These are phyloP conservation scores for Melanotaenia boesemani DNA, from an alignment of 2,797 vertebrate genomes.

Conservation along the genomic window DNA sequence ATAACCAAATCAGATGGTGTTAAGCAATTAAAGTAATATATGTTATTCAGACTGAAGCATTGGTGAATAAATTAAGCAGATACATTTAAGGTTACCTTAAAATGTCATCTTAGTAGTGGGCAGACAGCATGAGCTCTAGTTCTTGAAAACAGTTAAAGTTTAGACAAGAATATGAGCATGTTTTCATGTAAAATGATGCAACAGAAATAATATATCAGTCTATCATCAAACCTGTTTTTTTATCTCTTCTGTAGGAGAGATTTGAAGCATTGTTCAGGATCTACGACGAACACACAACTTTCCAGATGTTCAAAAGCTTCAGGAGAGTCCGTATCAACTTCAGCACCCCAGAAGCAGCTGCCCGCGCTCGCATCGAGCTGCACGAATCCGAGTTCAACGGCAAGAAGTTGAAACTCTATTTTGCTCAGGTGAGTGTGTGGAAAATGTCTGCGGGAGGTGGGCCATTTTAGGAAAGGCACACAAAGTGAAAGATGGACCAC, in stretches of 20 bases:
- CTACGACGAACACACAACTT: conserved; percentile 92
- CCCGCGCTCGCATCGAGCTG: conserved; percentile 93
- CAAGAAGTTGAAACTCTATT: conserved; percentile 95
- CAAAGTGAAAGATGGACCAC: not conserved
- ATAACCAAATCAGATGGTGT: conserved; percentile 37
- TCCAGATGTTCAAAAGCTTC: conserved; percentile 98
- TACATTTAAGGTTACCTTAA: not conserved
- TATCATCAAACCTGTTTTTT: not conserved
- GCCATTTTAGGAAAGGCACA: conserved; percentile 1
- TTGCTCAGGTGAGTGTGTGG: conserved; percentile 89
- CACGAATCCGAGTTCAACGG: conserved; percentile 94
- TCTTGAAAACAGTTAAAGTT: not conserved
- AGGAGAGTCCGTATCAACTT: conserved; percentile 97
- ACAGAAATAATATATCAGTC: not conserved
- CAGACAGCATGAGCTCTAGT: not conserved
- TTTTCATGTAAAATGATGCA: not conserved
- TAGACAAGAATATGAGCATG: not conserved
- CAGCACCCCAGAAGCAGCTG: conserved; percentile 93
- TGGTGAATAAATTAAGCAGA: not conserved
- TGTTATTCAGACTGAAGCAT: conserved; percentile 17
- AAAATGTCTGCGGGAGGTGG: conserved; percentile 31
- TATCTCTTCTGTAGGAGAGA: conserved; percentile 84
- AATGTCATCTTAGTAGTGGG: not conserved
- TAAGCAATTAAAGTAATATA: conserved; percentile 26
- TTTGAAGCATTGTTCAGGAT: conserved; percentile 93